These are phyloP conservation scores for Homarus americanus DNA, from an alignment of 1,140 invertebrate genomes.

Conservation along the genomic window DNA sequence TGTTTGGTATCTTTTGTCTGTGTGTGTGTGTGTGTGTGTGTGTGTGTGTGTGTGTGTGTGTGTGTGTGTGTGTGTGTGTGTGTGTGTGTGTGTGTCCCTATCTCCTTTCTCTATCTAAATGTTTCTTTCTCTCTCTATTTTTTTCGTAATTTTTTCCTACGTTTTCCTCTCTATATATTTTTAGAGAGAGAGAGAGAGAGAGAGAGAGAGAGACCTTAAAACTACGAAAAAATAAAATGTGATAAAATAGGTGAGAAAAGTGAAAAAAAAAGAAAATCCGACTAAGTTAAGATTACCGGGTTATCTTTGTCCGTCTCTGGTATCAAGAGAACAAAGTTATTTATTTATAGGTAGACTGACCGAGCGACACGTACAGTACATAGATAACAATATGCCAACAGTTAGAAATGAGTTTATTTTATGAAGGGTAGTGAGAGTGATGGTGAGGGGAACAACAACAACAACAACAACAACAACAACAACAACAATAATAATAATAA, in stretches of 20 bases:
- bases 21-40: background rate
- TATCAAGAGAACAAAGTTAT: background rate
- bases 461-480: background rate
- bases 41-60: constrained; percentile 6
- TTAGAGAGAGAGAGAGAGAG: too few species aligned
- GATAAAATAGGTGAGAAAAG: background rate
- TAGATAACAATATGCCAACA: background rate
- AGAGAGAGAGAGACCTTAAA: too few species aligned
- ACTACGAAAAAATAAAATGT: background rate
- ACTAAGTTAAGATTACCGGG: background rate
- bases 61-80: constrained; percentile 6
- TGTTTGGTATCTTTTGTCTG: too few species aligned
- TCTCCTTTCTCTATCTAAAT: too few species aligned
- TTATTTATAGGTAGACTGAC: background rate
- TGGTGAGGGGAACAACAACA: background rate
- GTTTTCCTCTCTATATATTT: too few species aligned
- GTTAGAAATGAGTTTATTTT: background rate
- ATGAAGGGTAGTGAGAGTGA: background rate
- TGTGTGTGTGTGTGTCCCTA: too few species aligned
- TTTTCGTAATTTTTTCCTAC: too few species aligned
- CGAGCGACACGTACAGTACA: background rate
- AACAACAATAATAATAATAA: constrained; percentile 7
- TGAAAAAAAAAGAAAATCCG: background rate
- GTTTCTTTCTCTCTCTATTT: too few species aligned
- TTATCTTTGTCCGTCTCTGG: background rate